Base-by-base conservation (phyloP, 2,797 vertebrate species). In the Euthynnus affinis region DNA sequence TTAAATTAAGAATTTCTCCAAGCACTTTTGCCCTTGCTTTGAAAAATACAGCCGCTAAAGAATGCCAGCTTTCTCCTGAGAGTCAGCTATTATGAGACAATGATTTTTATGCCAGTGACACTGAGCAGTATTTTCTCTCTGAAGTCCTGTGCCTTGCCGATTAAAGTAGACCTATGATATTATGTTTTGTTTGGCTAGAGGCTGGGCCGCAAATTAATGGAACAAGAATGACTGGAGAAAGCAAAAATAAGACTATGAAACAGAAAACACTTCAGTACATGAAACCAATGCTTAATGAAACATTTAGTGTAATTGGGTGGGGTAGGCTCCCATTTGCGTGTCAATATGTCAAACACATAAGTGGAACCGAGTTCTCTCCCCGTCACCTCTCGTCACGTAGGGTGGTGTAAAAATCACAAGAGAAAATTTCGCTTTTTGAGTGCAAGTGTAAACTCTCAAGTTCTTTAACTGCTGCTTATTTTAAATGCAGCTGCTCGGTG, bases 31-130 rank as follows among this genome's bases (percentile, higher is more conserved):
- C 64, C 63, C 53, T 80, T 63, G 55, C 48, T 71, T 74, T 80
- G 32, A 66, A 80, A 81, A 61, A 82, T 64, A 10, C 59, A 27
- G 22, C n/a, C 1, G 6, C 58, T 46, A 6, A 70, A 69, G 67
- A 76, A 66, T 18, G 23, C 37, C 52, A 20, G 34, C 22, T 60
- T 78, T 80, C 75, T 64, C 58, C 48, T 18, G 25, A 77, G 83
- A 74, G 53, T 32, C 57, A 5, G 70, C 53, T 65, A 23, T 80
- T 71, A 74, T 64, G 65, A 86, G 60, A 55, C 46, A 2, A 64
- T 74, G 32, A 66, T 63, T 81, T 84, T 66, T 63, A 70, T 59
- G 57, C 44, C 46, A 10, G 23, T 64, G 65, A 85, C 69, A 77
- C 70, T 46, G 23, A 67, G 64, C 27, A 37, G 25, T n/a, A 74